Evolutionary conservation across 2,113 vertebrate species (phyloP).

Genomic region (Oxygymnocypris stewartii): DNA sequence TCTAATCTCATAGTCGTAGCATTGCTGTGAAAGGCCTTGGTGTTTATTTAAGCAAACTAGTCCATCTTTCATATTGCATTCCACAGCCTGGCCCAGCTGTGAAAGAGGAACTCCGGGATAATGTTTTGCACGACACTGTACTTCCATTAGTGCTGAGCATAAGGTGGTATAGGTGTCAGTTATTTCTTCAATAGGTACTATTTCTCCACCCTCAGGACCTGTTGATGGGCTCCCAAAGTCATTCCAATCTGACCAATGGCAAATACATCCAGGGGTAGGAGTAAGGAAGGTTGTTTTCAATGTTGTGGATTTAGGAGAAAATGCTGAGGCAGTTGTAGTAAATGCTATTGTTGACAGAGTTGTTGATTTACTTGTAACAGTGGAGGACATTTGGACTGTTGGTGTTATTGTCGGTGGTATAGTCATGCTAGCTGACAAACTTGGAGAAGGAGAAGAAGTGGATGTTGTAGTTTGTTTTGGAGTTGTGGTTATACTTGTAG

Average conservation of each 20-base stretch:
- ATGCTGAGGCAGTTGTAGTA: not conserved
- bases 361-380: constrained; percentile 26
- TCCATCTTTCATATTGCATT: no score
- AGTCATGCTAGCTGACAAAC: not conserved
- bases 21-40: no score
- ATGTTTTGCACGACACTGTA: no score
- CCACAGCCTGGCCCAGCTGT: no score
- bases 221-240: constrained; percentile 27
- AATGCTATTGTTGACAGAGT: not conserved
- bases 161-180: not conserved
- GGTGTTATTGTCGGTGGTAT: not conserved
- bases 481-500: not conserved
- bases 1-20: no score
- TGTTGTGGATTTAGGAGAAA: not conserved
- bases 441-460: constrained; percentile 8
- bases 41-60: no score
- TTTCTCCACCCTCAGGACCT: constrained; percentile 47
- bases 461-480: constrained; percentile 10
- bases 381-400: not conserved
- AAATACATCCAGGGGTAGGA: not conserved
- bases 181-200: constrained; percentile 36
- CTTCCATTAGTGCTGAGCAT: constrained; percentile 23
- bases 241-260: constrained; percentile 46
- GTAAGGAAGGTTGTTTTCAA: not conserved
- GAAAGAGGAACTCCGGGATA: no score